Conservation (phyloP, 2,113 vertebrate genomes). For the Oxyruncus cristatus region DNA sequence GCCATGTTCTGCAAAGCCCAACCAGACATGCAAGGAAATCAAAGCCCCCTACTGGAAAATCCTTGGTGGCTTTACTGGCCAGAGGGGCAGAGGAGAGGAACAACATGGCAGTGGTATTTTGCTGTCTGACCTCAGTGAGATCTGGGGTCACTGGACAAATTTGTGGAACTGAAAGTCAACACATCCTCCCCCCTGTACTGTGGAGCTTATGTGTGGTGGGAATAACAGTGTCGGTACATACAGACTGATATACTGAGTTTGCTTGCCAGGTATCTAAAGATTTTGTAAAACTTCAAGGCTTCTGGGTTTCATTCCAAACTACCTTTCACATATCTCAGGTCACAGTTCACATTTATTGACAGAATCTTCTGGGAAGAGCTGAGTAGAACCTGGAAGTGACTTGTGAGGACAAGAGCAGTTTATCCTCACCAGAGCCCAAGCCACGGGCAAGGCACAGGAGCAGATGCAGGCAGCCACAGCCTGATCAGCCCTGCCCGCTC, state of each 20-base stretch:
- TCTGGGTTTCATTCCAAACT: neutral
- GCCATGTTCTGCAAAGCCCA: neutral
- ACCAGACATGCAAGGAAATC: rapidly evolving
- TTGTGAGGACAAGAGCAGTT: neutral
- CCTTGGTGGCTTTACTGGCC: neutral
- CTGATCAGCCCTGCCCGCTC: neutral
- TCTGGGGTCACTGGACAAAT: neutral
- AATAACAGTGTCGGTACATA: neutral
- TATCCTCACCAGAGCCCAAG: neutral
- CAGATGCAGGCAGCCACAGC: rapidly evolving
- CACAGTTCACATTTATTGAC: neutral
- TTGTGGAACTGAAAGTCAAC: neutral
- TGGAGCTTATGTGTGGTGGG: rapidly evolving
- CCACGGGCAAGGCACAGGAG: neutral
- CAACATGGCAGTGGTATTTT: neutral
- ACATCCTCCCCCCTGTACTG: rapidly evolving
- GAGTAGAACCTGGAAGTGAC: neutral
- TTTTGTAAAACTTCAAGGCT: neutral
- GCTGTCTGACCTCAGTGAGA: neutral
- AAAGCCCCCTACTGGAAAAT: rapidly evolving
- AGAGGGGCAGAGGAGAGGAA: neutral
- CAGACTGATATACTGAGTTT: neutral
- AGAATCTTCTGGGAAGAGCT: neutral
- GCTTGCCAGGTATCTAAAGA: neutral
- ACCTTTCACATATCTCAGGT: neutral